Conservation (phyloP, 2,113 vertebrate species). For the Hepsetus odoe region DNA sequence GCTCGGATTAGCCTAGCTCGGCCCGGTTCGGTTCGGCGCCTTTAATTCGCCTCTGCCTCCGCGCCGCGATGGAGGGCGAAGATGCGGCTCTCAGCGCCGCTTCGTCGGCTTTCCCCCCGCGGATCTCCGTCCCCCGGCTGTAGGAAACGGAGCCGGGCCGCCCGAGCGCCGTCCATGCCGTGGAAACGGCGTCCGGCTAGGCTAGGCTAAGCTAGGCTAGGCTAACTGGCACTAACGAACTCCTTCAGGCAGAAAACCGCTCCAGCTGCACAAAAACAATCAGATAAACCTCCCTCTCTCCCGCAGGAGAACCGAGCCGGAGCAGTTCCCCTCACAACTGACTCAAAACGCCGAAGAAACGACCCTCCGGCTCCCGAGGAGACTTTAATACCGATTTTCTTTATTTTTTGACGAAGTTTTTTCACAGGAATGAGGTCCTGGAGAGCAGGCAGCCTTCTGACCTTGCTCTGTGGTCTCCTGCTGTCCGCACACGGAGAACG, state of each 20-base stretch:
- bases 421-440: conserved; percentile 86
- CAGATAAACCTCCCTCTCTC: too few relatives aligned
- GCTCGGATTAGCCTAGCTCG: conserved; percentile 24
- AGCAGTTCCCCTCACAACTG: too few relatives aligned
- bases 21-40: neutral
- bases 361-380: too few relatives aligned
- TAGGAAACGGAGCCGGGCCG: neutral
- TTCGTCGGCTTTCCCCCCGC: conserved; percentile 50
- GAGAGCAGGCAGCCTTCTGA: conserved; percentile 83
- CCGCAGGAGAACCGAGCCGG: too few relatives aligned
- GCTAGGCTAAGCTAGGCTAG: neutral
- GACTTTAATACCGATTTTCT: neutral
- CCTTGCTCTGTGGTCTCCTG: conserved; percentile 90
- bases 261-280: neutral
- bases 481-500: conserved; percentile 86
- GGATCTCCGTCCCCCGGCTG: conserved; percentile 15
- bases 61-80: conserved; percentile 68
- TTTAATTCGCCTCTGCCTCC: conserved; percentile 9
- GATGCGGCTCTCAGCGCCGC: conserved; percentile 67
- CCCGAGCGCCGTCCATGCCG: conserved; percentile 20
- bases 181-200: conserved; percentile 12
- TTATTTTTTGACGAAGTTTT: conserved; percentile 52
- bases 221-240: conserved; percentile 26
- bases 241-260: too few relatives aligned
- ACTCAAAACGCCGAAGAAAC: neutral